Evolutionary conservation across 2,113 vertebrate genomes (phyloP).

Genomic region (Myrmecophaga tridactyla): DNA sequence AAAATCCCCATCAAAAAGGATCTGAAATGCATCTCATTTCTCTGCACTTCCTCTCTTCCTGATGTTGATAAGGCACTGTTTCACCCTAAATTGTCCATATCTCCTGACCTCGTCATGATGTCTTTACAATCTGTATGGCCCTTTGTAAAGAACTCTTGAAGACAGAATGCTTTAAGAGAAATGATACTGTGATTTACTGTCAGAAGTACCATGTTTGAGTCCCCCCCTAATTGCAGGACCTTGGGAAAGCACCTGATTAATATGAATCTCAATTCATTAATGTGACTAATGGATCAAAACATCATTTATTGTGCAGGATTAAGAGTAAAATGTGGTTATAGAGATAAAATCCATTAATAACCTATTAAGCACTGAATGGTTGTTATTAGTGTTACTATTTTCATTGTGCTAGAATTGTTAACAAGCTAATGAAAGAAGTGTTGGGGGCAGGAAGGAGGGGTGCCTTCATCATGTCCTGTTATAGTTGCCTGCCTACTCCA

Average conservation of each 20-base stretch:
- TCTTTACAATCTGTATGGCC: neutral
- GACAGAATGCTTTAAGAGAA: slow-evolving; percentile 2
- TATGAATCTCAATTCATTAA: neutral
- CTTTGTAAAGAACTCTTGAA: neutral
- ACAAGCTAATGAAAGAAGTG: neutral
- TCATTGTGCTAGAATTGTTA: neutral
- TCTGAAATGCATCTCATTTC: neutral
- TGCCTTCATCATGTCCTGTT: neutral
- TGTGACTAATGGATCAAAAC: neutral
- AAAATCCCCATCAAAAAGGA: neutral
- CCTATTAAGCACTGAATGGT: neutral
- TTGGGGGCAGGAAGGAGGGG: neutral
- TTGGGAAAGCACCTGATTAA: neutral
- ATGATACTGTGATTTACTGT: neutral
- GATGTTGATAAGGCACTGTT: neutral
- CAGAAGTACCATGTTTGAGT: neutral
- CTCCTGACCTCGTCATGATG: no score
- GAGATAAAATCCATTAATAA: neutral
- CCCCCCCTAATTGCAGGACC: neutral
- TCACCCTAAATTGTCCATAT: neutral
- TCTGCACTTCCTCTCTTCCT: neutral
- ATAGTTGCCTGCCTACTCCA: neutral
- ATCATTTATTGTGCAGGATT: neutral
- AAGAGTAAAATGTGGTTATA: neutral
- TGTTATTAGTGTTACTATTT: neutral